Conservation (phyloP, 2,113 vertebrate genomes). For the Echinops telfairi region DNA sequence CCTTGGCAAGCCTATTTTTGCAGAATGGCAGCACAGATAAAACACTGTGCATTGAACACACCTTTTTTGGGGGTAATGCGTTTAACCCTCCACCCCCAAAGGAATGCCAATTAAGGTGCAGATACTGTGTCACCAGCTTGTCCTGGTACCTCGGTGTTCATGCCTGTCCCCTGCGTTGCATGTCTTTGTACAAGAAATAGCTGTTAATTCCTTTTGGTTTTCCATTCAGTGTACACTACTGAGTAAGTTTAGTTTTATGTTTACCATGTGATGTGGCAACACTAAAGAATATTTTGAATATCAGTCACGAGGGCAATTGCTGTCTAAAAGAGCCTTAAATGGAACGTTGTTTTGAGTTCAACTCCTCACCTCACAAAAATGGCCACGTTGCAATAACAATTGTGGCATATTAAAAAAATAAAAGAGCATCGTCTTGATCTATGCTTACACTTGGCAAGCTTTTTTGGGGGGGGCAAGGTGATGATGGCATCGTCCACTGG, state of each 20-base stretch:
- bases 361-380: conserved; percentile 76
- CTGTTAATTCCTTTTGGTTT: no score
- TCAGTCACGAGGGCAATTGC: conserved; percentile 93
- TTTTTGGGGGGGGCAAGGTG: no score
- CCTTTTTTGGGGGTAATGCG: conserved; percentile 90
- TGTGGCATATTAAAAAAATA: conserved; percentile 86
- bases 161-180: conserved; percentile 91
- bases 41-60: conserved; percentile 92
- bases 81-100: conserved; percentile 84
- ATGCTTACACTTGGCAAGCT: no score
- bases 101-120: conserved; percentile 92
- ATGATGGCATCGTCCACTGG: no score
- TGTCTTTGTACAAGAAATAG: conserved; percentile 88
- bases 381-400: conserved; percentile 97
- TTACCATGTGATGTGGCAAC: conserved; percentile 90
- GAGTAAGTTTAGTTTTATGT: conserved; percentile 88
- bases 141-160: conserved; percentile 91
- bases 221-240: no score
- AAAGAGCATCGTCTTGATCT: conserved; percentile 86
- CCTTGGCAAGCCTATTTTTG: no score
- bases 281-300: conserved; percentile 89
- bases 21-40: no score
- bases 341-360: conserved; percentile 94
- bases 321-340: conserved; percentile 96
- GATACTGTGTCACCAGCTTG: conserved; percentile 88